These are phyloP conservation scores for Neelides folsomi DNA, from an alignment of 2,888 invertebrate species.

Conservation along the genomic window DNA sequence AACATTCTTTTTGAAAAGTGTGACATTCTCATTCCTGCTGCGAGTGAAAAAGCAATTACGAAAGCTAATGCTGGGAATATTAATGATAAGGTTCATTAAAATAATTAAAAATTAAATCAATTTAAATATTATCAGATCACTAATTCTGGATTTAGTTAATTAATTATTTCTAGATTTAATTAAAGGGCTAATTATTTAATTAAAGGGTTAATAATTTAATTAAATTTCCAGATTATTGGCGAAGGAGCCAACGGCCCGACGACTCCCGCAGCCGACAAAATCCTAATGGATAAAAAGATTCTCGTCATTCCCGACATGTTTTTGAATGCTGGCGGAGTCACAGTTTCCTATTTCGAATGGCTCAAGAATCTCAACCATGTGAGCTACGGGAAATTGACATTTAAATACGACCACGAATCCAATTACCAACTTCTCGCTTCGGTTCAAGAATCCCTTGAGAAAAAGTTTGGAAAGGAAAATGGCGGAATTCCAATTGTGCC, in stretches of 20 bases:
- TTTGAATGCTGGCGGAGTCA: constrained; percentile 70
- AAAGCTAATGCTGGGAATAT: constrained; percentile 54
- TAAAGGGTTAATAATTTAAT: too few relatives aligned
- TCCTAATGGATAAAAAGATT: constrained; percentile 56
- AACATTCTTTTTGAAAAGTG: constrained; percentile 57
- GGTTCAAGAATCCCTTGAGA: constrained; percentile 46
- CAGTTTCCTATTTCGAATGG: constrained; percentile 85
- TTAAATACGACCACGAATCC: constrained; percentile 77
- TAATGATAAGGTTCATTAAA: constrained; percentile 54
- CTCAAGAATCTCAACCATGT: constrained; percentile 81
- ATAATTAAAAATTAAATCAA: too few relatives aligned
- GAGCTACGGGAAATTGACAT: constrained; percentile 68
- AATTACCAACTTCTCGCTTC: constrained; percentile 59
- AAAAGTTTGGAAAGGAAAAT: constrained; percentile 35
- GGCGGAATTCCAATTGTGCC: constrained; percentile 45
- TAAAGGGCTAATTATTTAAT: too few relatives aligned
- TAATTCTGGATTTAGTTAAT: too few relatives aligned
- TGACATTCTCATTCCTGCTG: constrained; percentile 69
- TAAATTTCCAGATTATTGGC: constrained; percentile 52
- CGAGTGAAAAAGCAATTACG: constrained; percentile 60
- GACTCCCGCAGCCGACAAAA: constrained; percentile 59
- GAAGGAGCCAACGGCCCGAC: constrained; percentile 60
- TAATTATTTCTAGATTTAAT: too few relatives aligned
- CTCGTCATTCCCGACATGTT: constrained; percentile 68
- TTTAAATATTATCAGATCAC: constrained; percentile 32